Percentiles rank a stretch among this genome's conserved stretches.
Evolutionary conservation across 2,113 vertebrate genomes (phyloP).

Genomic region (Microtus richardsoni): DNA sequence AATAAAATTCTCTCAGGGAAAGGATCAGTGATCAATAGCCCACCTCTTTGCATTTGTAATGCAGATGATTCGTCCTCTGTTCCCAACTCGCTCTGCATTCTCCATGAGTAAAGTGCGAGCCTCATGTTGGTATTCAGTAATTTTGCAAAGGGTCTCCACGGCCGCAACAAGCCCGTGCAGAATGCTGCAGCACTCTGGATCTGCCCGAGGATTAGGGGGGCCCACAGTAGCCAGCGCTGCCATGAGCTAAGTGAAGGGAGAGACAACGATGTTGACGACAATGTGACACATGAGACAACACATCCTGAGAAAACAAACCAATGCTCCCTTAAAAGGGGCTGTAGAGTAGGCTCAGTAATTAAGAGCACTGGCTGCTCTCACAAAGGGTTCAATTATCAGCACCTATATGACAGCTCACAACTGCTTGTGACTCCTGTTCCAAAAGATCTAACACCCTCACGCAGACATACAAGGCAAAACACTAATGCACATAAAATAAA

Average conservation of each 20-base stretch:
- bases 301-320: conserved; percentile 14
- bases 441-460: neutral
- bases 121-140: conserved; percentile 96
- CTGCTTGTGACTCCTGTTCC: neutral
- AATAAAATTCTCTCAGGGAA: conserved; percentile 14
- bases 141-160: conserved; percentile 96
- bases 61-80: conserved; percentile 96
- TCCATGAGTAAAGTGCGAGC: conserved; percentile 94
- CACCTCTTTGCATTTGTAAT: conserved; percentile 98
- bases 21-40: neutral
- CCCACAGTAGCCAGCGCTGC: conserved; percentile 95
- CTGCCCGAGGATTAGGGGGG: conserved; percentile 95
- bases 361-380: neutral
- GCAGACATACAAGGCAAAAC: neutral
- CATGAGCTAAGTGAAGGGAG: conserved; percentile 91
- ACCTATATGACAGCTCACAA: neutral
- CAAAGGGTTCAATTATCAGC: neutral
- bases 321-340: neutral
- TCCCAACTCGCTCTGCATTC: conserved; percentile 95
- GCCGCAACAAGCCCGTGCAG: conserved; percentile 96
- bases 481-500: neutral
- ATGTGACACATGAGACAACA: neutral
- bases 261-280: conserved; percentile 11
- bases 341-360: neutral
- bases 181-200: conserved; percentile 98